Evolutionary conservation across 2,113 vertebrate genomes (phyloP).

Genomic region (Symphodus melops): DNA sequence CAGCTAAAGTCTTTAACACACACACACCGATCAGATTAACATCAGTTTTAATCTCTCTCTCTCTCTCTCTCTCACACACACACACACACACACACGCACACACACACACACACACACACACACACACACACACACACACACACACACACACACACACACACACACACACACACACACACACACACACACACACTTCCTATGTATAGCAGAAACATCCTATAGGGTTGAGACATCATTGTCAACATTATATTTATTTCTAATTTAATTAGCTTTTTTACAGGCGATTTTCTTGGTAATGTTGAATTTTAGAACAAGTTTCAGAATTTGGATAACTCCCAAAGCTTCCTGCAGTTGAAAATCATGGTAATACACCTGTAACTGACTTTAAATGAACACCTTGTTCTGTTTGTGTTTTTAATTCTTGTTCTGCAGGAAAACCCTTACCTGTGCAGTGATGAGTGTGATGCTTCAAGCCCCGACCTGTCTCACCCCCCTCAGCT

Average conservation of each 20-base stretch:
- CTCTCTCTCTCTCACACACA: too few relatives aligned
- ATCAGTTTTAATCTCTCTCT: constrained; percentile 38
- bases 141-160: background rate
- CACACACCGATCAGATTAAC: constrained; percentile 54
- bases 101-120: constrained; percentile 22
- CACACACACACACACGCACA: too few relatives aligned
- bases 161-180: background rate
- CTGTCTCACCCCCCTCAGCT: constrained; percentile 95
- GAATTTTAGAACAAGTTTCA: too few relatives aligned
- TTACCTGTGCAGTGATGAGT: constrained; percentile 98
- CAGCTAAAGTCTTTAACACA: constrained; percentile 19
- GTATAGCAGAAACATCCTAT: too few relatives aligned
- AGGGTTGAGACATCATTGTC: too few relatives aligned
- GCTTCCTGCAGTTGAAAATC: too few relatives aligned
- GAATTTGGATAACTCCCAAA: too few relatives aligned
- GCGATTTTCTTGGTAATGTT: too few relatives aligned
- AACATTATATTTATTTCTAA: too few relatives aligned
- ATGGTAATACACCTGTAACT: background rate
- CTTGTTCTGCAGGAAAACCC: constrained; percentile 89
- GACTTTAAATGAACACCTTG: background rate
- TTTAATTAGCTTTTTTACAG: too few relatives aligned
- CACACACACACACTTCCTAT: too few relatives aligned
- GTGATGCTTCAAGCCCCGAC: constrained; percentile 93
- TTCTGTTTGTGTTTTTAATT: too few relatives aligned
- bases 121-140: background rate